Conservation (phyloP, 2,797 vertebrate species). For the Eidolon dupreanum region DNA sequence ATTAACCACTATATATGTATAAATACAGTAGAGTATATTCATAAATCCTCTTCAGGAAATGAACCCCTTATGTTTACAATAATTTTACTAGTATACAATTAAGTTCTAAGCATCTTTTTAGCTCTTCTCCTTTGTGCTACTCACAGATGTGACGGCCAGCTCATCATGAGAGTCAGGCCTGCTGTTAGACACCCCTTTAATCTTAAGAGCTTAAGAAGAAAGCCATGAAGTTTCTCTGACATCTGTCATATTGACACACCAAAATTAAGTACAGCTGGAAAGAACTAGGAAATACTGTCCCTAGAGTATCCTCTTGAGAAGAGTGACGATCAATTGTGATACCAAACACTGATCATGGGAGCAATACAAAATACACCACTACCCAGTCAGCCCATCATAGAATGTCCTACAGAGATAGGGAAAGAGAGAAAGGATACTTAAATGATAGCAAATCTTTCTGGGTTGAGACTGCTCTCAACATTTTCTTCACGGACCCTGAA, state of each 20-base stretch:
- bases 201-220: slow-evolving; percentile 44
- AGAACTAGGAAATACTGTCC: neutral
- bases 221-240: neutral
- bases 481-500: neutral
- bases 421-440: neutral
- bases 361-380: neutral
- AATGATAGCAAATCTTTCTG: neutral
- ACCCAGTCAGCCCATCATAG: too few species aligned
- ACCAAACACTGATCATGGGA: neutral
- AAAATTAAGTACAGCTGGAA: slow-evolving; percentile 13
- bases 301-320: neutral
- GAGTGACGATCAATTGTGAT: neutral
- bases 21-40: neutral
- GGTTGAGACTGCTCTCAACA: neutral
- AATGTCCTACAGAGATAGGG: neutral
- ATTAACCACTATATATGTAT: neutral
- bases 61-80: neutral
- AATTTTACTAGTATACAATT: neutral
- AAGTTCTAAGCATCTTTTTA: neutral
- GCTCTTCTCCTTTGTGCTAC: neutral
- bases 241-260: slow-evolving; percentile 19
- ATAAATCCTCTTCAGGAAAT: neutral
- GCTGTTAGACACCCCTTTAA: neutral
- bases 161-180: neutral
- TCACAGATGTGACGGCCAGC: neutral